Evolutionary conservation across 1,140 invertebrate species (phyloP).

Genomic region (Ruditapes philippinarum): DNA sequence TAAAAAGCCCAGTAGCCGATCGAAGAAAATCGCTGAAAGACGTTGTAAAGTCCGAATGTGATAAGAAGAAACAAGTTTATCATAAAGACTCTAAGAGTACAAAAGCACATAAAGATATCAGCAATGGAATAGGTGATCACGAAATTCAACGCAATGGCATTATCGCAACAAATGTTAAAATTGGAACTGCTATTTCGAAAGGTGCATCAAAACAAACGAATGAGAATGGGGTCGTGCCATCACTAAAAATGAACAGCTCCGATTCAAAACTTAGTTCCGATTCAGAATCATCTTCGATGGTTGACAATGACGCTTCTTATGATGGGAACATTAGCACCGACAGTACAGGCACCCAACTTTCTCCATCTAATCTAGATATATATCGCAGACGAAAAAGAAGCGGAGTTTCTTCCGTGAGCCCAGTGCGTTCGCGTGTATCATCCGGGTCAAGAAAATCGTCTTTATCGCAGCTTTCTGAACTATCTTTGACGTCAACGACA

Average conservation of each 20-base stretch:
- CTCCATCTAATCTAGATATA: background rate
- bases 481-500: constrained; percentile 48
- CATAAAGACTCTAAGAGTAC: background rate
- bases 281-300: background rate
- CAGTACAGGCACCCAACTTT: background rate
- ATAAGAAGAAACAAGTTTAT: too few species aligned
- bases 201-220: background rate
- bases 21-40: background rate
- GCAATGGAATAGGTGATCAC: background rate
- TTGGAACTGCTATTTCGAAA: too few species aligned
- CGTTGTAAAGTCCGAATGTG: too few species aligned
- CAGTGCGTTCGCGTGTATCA: background rate
- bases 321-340: background rate
- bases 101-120: background rate
- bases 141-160: background rate
- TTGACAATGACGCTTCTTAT: too few species aligned
- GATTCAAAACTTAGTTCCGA: background rate
- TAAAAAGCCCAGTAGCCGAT: background rate
- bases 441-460: constrained; percentile 22
- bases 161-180: background rate
- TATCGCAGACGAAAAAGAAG: background rate
- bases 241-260: background rate
- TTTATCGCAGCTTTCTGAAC: background rate
- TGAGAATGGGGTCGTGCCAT: background rate
- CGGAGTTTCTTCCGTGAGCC: background rate